A percentile compares a stretch with the other conserved stretches of the same genome.
These are phyloP conservation scores for Brenthis ino DNA, from an alignment of 2,888 invertebrate genomes.

Conservation along the genomic window DNA sequence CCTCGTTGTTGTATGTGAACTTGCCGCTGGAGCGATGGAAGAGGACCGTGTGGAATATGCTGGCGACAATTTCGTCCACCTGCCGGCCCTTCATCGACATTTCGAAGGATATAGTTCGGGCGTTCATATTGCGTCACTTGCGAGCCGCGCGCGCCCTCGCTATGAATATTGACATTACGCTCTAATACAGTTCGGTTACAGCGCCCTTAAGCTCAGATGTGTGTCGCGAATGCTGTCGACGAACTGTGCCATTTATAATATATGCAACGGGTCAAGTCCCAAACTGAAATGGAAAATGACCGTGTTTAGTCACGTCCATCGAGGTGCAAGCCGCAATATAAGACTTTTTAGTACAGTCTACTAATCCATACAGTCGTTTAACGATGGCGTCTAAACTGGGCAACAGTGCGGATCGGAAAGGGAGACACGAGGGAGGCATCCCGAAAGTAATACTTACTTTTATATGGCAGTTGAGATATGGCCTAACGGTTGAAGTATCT, in stretches of 20 bases:
- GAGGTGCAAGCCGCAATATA: neutral
- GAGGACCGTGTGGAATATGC: conserved; percentile 95
- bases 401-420: too few relatives aligned
- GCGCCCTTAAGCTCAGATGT: conserved; percentile 41
- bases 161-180: conserved; percentile 62
- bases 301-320: conserved; percentile 54
- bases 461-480: too few relatives aligned
- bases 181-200: conserved; percentile 47
- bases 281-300: conserved; percentile 76
- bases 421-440: too few relatives aligned
- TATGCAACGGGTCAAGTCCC: conserved; percentile 67
- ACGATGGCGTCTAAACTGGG: too few relatives aligned
- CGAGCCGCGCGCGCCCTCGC: conserved; percentile 50
- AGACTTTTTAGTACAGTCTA: neutral
- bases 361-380: too few relatives aligned
- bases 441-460: too few relatives aligned
- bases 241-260: conserved; percentile 63
- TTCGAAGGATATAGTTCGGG: conserved; percentile 90
- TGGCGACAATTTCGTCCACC: conserved; percentile 95
- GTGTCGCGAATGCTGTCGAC: conserved; percentile 44
- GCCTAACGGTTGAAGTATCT: too few relatives aligned
- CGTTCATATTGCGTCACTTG: conserved; percentile 86
- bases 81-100: conserved; percentile 94
- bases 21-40: conserved; percentile 95
- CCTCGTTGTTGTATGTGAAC: conserved; percentile 96